Conservation (phyloP, 1,140 invertebrate species). For the Megalopta genalis region DNA sequence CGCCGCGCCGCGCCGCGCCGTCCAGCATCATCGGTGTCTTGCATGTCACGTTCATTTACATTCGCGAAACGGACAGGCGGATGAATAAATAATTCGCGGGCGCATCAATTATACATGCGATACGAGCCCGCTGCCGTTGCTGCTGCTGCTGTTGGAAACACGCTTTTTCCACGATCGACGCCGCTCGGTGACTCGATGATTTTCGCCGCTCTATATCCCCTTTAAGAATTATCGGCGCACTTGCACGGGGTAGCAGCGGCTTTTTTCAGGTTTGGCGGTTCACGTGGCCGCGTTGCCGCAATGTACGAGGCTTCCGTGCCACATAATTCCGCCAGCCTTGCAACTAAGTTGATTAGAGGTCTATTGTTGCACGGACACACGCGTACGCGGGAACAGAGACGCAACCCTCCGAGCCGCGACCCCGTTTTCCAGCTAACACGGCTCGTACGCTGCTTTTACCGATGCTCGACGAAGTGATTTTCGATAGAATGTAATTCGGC, state of each 20-base stretch:
- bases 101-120: slow-evolving; percentile 7
- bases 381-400: no score
- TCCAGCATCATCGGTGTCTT: slow-evolving; percentile 20
- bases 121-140: neutral
- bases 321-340: neutral
- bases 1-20: neutral
- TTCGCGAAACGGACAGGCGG: slow-evolving; percentile 3
- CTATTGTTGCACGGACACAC: neutral
- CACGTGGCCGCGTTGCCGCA: no score
- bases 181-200: neutral
- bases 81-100: slow-evolving; percentile 31
- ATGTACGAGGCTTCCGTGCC: neutral
- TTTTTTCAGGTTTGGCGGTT: no score
- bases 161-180: neutral
- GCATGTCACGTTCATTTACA: slow-evolving; percentile 22
- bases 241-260: neutral
- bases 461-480: no score
- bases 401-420: no score
- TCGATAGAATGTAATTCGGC: no score
- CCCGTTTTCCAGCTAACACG: no score
- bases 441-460: no score
- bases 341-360: neutral
- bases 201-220: neutral
- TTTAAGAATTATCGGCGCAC: neutral
- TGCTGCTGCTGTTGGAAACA: neutral